Evolutionary conservation across 2,113 vertebrate genomes (phyloP).

Genomic region (Struthidea cinerea): DNA sequence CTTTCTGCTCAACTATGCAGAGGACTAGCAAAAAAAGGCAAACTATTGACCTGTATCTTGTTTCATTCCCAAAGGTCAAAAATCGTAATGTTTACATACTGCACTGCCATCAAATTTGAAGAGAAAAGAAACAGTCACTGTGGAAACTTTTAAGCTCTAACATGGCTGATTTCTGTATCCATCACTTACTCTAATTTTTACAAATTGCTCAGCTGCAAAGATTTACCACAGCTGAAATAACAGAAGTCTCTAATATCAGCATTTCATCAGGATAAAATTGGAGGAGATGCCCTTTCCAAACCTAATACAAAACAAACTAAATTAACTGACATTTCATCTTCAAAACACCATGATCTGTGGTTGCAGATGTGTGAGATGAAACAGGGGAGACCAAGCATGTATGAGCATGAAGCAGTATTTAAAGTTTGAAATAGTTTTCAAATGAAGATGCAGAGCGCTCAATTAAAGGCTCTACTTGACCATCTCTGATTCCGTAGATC

Average conservation of each 20-base stretch:
- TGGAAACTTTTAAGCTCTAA: not conserved
- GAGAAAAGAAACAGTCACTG: not conserved
- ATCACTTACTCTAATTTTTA: not conserved
- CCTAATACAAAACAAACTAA: not conserved
- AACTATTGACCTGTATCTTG: not conserved
- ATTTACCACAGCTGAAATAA: not conserved
- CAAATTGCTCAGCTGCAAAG: not conserved
- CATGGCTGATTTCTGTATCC: not conserved
- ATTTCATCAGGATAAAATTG: not conserved
- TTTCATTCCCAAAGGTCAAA: not conserved
- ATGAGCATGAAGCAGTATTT: not conserved
- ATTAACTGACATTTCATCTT: not conserved
- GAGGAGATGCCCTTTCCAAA: not conserved
- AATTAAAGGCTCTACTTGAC: not conserved
- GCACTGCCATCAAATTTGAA: not conserved
- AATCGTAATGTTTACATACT: not conserved
- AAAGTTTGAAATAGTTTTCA: not conserved
- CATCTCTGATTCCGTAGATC: not conserved
- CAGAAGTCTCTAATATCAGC: not conserved
- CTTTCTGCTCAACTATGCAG: slow-evolving; percentile 22
- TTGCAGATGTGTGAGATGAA: not conserved
- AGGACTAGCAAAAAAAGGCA: not conserved
- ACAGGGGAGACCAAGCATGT: not conserved
- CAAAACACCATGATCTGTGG: rapidly evolving
- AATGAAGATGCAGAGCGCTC: not conserved